Evolutionary conservation across 2,797 vertebrate species (phyloP), one percentile per base, ranked within the genome.

Genomic region (Oceanodroma leucorhoa): DNA sequence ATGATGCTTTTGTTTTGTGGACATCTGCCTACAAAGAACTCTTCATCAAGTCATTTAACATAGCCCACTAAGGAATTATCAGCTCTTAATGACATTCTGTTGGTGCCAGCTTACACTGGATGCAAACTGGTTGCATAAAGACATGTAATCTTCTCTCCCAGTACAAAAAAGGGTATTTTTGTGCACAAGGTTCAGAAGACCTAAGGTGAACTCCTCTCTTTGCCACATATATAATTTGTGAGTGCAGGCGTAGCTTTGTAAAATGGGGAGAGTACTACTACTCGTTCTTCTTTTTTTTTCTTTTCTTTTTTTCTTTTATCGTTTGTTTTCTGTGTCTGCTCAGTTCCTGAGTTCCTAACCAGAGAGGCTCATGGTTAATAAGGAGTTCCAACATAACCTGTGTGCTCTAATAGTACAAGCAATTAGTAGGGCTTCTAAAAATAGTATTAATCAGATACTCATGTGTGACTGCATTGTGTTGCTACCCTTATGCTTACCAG

Each of bases 231-330:
- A 5, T 30, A 23, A 43, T 40, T 40, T 71, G 12, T 46, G 14
- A 76, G 14, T 15, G 3, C 3, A 75, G 40, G 3, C 15, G 62
- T 5, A 43, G 1, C 5, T 46, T 62, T 58, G 22, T 64, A 75
- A 70, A 87, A 73, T 30, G 1, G 7, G 1, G 14, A 48, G 2
- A 57, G 3, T 38, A 34, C 3, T 29, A 32, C 0, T 40, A 15
- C 20, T 70, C 11, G 67, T 24, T 40, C 4, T 8, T 48, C 18
- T 13, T 9, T 7, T 13, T 11, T n/a, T 8, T 7, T 14, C 4
- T 20, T 4, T 14, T 4, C 45, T 20, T 40, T 46, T 43, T 57
- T 27, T 3, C 10, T 41, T 70, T 62, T 0, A 0, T 24, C 3
- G 2, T 61, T 69, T 53, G 3, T 48, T 23, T 46, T 60, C 67